phyloP scores from a whole-genome alignment of 2,888 invertebrate species.

The Protula sp. region DNA sequence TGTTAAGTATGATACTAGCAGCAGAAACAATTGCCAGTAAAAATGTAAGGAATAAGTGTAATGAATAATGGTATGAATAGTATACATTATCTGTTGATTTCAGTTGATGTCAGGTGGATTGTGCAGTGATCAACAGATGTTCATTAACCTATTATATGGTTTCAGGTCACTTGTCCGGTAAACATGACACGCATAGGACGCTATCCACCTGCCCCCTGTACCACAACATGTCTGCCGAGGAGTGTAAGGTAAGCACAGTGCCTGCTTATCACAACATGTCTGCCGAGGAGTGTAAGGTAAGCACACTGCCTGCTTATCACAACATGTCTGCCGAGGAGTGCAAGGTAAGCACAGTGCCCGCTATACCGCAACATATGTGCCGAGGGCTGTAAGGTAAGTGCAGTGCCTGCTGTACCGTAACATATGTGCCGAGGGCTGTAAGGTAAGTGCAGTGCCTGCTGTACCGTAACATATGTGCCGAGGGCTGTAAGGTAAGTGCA shows the following conservation, averaged over 20 bases:
- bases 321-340: constrained; percentile 73
- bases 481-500: constrained; percentile 4
- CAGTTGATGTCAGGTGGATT: no score
- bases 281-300: constrained; percentile 65
- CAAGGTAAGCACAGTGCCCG: constrained; percentile 53
- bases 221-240: constrained; percentile 75
- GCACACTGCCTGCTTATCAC: constrained; percentile 60
- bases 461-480: not conserved
- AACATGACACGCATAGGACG: constrained; percentile 75
- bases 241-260: constrained; percentile 60
- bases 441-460: constrained; percentile 5
- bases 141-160: no score
- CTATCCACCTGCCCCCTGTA: constrained; percentile 86
- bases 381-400: constrained; percentile 63
- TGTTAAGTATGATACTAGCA: no score
- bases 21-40: no score
- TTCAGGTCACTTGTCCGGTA: constrained; percentile 61
- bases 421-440: constrained; percentile 1
- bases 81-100: no score
- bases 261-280: constrained; percentile 71
- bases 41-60: no score
- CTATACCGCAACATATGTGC: constrained; percentile 73
- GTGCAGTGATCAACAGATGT: no score
- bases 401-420: not conserved
- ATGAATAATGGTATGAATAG: no score